phyloP scores from a whole-genome alignment of 1,140 invertebrate species.

The Drosophila ananassae region DNA sequence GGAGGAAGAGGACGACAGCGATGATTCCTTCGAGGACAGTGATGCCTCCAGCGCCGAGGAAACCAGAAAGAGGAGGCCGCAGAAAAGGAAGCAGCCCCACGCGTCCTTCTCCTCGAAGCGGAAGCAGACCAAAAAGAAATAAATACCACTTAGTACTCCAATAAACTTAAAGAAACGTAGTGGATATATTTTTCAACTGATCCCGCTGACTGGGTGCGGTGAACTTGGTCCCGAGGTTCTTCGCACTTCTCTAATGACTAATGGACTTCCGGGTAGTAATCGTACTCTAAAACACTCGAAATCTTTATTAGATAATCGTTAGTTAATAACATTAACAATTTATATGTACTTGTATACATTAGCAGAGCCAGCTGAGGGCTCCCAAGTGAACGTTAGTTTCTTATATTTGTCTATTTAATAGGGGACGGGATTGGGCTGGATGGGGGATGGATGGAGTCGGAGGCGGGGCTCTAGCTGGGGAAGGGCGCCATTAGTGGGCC shows the following conservation, averaged over 20 bases:
- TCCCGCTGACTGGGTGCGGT: background rate
- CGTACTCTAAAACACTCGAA: slow-evolving; percentile 28
- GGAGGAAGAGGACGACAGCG: slow-evolving; percentile 29
- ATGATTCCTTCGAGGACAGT: slow-evolving; percentile 27
- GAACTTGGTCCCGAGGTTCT: background rate
- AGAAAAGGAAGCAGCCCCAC: slow-evolving; percentile 7
- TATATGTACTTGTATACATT: slow-evolving; percentile 50
- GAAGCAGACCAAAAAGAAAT: slow-evolving; percentile 41
- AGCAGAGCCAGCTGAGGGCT: slow-evolving; percentile 4
- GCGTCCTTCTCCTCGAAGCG: background rate
- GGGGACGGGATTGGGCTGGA: slow-evolving; percentile 1
- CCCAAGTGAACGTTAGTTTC: slow-evolving; percentile 58
- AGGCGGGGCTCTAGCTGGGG: background rate
- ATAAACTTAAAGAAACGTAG: too few relatives aligned
- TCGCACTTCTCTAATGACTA: too few relatives aligned
- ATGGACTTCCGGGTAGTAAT: too few relatives aligned
- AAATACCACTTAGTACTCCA: background rate
- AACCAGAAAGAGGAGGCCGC: background rate
- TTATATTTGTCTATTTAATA: background rate
- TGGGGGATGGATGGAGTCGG: background rate
- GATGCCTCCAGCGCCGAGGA: slow-evolving; percentile 19
- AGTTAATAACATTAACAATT: slow-evolving; percentile 62
- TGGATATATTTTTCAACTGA: too few relatives aligned
- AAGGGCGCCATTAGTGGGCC: slow-evolving; percentile 41
- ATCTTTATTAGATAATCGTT: slow-evolving; percentile 47